Evolutionary conservation across 2,797 vertebrate species (phyloP), one percentile per base, ranked within the genome.

Genomic region (Hemitrygon akajei): DNA sequence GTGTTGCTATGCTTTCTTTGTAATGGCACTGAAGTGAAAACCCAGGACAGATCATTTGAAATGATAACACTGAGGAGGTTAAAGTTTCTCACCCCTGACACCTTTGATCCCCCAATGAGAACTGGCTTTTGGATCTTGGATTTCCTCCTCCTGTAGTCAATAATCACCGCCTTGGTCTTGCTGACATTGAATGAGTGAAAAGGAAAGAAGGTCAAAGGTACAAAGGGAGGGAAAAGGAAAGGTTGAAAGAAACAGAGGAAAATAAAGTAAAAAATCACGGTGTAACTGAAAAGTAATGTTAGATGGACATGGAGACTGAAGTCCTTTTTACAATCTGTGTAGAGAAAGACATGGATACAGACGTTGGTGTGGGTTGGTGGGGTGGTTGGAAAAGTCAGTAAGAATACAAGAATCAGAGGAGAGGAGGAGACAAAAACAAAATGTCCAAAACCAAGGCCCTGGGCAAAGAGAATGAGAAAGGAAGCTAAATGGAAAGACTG

Each of bases 381-480:
- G 14, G 82, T 47, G 47, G 47, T 47, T 47, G 47, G 47, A 47
- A 47, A 47, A 47, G 47, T 60, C 56, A n/a, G 84, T 16, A 69
- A 16, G 66, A 69, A 69, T 12, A 20, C 3, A 69, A 20, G 58
- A 30, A 14, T 18, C 25, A 84, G 14, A 60, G 56, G 14, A 79
- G 34, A 79, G 12, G 76, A 34, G 12, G 30, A 34, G 11, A 4
- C 47, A 47, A 47, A 47, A 47, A 4, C 47, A 47, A 47, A 47
- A 47, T 47, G 47, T 1, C 47, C 1, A 3, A 47, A 3, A 47
- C 0, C 47, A 47, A 79, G 75, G 30, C 30, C 9, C 10, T 30
- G 77, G 77, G n/a, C n/a, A 37, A n/a, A 79, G 76, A 79, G 76
- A 77, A 79, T 79, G 76, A 79, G n/a, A 79, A 79, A 79, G 30